Base-by-base conservation (phyloP, 1,140 invertebrate species). In the Polyergus mexicanus region DNA sequence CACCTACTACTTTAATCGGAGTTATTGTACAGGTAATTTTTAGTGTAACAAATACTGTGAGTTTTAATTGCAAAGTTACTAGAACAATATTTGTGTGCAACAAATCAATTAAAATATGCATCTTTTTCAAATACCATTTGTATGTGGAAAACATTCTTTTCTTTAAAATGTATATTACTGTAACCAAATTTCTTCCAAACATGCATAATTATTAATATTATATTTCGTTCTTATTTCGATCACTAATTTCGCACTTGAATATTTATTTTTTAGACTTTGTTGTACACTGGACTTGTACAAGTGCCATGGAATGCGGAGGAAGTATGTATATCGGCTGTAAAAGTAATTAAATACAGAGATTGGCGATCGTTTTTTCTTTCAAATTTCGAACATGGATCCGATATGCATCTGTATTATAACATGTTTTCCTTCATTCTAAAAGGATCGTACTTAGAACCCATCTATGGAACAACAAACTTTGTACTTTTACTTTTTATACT, bases 371-470 rank as follows among this genome's bases (percentile, higher is more conserved):
- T 97, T 19, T 71, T 97, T 11, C 85, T 97, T 8, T 96, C 96
- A 3, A 95, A 96, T 16, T 95, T 97, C 85, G 97, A 96, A 92
- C 97, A 97, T 94, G 96, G 95, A 2, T 96, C 97, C 68, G 97
- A 97, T 87, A 96, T 97, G 96, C 97, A 97, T 94, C 94, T 97
- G 0, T 97, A 97, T 91, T 97, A 97, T 91, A 97, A 97, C 89
- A 97, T 97, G 97, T 92, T 96, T 19, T 97, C 97, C 2, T 96
- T 97, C 56, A 92, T 97, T 10, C 92, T 96, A 32, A 97, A 97
- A 94, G 97, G 97, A 10, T 93, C 93, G 2, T 93, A 95, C 38
- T 90, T 96, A 2, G 97, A 97, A 91, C 94, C 93, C 7, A 94
- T 94, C 86, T 96, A 96, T 89, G 96, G 96, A 22, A 96, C 95